Evolutionary conservation across 2,113 vertebrate genomes (phyloP).

Genomic region (Pimephales promelas): DNA sequence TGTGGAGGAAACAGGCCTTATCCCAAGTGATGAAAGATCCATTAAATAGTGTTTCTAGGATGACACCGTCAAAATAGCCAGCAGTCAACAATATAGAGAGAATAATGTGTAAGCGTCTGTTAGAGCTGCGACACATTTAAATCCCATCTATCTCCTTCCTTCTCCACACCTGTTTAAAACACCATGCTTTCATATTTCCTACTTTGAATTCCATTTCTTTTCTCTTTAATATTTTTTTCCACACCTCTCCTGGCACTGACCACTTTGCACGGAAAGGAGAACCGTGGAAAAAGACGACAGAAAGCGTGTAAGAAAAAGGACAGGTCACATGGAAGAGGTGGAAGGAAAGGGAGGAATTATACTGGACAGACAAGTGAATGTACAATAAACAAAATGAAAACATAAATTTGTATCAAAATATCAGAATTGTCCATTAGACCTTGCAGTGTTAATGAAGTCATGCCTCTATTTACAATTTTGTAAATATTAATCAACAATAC

Average conservation of each 20-base stretch:
- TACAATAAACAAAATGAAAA: not conserved
- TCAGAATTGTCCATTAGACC: not conserved
- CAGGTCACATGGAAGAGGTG: not conserved
- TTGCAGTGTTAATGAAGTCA: not conserved
- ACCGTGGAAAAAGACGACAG: not conserved
- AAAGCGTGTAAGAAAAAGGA: constrained; percentile 39
- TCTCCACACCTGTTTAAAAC: not conserved
- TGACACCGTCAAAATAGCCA: constrained; percentile 2
- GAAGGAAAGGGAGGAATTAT: constrained; percentile 20
- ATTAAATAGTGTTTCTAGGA: not conserved
- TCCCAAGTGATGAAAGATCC: not conserved
- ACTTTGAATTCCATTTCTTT: not conserved
- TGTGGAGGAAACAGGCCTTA: not conserved
- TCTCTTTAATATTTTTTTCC: constrained; percentile 64
- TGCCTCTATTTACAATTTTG: not conserved
- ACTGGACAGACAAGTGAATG: not conserved
- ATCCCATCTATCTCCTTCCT: not conserved
- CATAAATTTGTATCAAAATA: not conserved
- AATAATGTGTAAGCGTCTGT: not conserved
- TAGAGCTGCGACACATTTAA: not conserved
- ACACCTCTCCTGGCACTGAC: constrained; percentile 65
- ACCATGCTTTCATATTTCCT: not conserved
- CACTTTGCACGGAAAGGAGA: constrained; percentile 36
- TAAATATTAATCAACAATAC: not conserved
- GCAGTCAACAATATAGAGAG: not conserved